phyloP scores from a whole-genome alignment of 1,140 invertebrate species.

The Aradophagus sp. region DNA sequence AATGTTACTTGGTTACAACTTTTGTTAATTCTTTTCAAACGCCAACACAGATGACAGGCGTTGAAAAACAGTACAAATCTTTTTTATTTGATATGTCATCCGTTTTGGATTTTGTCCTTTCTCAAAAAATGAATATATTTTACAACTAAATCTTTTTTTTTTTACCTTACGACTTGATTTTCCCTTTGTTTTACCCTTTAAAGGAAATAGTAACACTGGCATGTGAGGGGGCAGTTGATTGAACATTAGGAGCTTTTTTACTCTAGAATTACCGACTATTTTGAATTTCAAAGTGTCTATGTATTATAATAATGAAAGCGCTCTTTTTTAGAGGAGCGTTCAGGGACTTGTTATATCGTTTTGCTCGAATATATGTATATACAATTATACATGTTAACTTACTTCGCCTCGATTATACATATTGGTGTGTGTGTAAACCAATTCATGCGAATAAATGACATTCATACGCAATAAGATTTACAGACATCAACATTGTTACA shows the following conservation, averaged over 20 bases:
- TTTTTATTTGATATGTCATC: too few species aligned
- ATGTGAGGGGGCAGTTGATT: conserved; percentile 45
- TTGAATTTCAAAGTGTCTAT: conserved; percentile 56
- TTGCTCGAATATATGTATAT: conserved; percentile 60
- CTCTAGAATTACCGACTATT: conserved; percentile 52
- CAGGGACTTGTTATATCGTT: conserved; percentile 60
- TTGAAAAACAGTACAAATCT: too few species aligned
- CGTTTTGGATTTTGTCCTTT: too few species aligned
- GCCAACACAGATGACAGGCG: too few species aligned
- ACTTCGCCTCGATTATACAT: conserved; percentile 57
- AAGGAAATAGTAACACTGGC: too few species aligned
- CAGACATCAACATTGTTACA: conserved; percentile 31
- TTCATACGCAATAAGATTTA: conserved; percentile 54
- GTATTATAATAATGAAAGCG: conserved; percentile 50
- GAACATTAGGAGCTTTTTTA: conserved; percentile 55
- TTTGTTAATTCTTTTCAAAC: too few species aligned
- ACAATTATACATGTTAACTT: conserved; percentile 59
- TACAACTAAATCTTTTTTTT: too few species aligned
- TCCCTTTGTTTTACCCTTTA: too few species aligned
- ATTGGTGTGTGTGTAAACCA: conserved; percentile 59
- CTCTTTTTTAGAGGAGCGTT: conserved; percentile 53
- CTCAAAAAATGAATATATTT: too few species aligned
- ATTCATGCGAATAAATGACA: conserved; percentile 60
- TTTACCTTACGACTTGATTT: too few species aligned
- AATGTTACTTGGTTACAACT: too few species aligned